Evolutionary conservation across 2,797 vertebrate species (phyloP).

Genomic region (Xyrichtys novacula): DNA sequence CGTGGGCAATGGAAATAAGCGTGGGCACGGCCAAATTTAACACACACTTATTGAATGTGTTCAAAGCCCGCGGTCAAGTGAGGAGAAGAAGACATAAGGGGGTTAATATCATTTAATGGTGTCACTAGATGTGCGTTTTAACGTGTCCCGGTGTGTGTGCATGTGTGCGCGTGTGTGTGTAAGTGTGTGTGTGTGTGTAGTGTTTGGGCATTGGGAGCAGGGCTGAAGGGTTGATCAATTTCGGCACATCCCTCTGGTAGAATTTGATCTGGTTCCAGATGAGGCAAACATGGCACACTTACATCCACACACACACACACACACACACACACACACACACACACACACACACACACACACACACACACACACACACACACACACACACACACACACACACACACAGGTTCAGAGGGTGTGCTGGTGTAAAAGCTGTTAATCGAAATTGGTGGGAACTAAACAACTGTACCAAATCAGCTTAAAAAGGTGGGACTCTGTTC

Average conservation of each 20-base stretch:
- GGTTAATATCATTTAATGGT: constrained; percentile 60
- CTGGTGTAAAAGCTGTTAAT: too few species aligned
- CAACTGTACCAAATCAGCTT: too few species aligned
- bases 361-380: too few species aligned
- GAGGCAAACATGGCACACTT: constrained; percentile 47
- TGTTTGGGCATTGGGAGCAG: constrained; percentile 72
- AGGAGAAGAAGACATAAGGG: constrained; percentile 56
- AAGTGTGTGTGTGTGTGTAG: constrained; percentile 22
- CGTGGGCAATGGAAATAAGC: constrained; percentile 58
- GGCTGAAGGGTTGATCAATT: constrained; percentile 43
- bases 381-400: too few species aligned
- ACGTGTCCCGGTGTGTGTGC: constrained; percentile 25
- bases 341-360: too few species aligned
- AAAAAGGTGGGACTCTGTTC: too few species aligned
- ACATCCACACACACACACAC: not conserved
- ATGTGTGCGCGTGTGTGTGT: constrained; percentile 14
- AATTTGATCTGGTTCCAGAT: constrained; percentile 37
- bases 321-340: constrained; percentile 7
- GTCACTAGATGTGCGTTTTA: constrained; percentile 53
- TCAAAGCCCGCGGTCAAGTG: constrained; percentile 56
- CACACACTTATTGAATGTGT: constrained; percentile 59
- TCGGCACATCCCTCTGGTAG: constrained; percentile 68
- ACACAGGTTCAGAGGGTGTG: too few species aligned
- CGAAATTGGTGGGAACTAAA: too few species aligned
- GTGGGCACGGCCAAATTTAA: constrained; percentile 72